Conservation (phyloP, 2,113 vertebrate genomes). For the Spilogale gracilis region DNA sequence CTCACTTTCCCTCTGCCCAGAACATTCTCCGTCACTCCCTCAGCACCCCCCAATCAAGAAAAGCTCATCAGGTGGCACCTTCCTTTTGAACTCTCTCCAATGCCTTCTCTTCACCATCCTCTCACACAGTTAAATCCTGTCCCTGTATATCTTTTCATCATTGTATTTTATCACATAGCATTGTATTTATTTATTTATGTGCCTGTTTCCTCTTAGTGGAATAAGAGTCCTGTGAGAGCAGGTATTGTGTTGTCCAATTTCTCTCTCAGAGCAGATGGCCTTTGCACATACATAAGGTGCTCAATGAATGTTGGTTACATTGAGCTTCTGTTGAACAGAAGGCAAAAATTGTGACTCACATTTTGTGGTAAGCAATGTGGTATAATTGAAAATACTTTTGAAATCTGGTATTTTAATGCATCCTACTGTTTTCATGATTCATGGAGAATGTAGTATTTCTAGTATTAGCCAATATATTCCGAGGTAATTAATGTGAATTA, state of each 20-base stretch:
- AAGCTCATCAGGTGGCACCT: not conserved
- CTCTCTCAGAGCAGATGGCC: not conserved
- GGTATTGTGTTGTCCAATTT: not conserved
- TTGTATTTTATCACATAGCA: not conserved
- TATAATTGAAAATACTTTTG: not conserved
- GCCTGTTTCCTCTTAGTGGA: conserved; percentile 11
- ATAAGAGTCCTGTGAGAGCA: conserved; percentile 3
- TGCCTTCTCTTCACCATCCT: not conserved
- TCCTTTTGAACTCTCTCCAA: not conserved
- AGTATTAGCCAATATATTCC: not conserved
- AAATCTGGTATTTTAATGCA: not conserved
- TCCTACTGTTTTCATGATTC: conserved; percentile 42
- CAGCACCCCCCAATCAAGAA: not conserved
- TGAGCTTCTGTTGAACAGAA: not conserved
- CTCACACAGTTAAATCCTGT: not conserved
- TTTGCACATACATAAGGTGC: not conserved
- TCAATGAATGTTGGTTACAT: not conserved
- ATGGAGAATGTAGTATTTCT: not conserved
- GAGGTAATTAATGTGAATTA: conserved; percentile 32
- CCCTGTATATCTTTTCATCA: not conserved
- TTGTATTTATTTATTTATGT: not conserved
- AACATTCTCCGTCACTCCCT: not conserved
- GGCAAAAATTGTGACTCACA: not conserved
- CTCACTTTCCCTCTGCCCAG: not conserved
- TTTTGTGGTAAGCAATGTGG: not conserved